A percentile compares a stretch with the other conserved stretches of the same genome.
These are phyloP conservation scores for Oncorhynchus nerka DNA, from an alignment of 2,113 vertebrate species.

Conservation along the genomic window DNA sequence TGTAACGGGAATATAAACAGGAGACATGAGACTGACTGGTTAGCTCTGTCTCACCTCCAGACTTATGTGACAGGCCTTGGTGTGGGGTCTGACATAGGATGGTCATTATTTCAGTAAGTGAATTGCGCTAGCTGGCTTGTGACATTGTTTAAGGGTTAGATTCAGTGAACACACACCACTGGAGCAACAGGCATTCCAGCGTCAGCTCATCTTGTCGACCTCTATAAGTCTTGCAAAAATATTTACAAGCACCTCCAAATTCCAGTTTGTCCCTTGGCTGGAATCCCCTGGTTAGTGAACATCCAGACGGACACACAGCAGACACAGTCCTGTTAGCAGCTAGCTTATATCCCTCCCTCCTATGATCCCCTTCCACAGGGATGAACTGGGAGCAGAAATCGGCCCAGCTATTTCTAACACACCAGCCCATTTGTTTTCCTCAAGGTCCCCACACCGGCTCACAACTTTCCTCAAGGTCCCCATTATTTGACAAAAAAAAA, in stretches of 20 bases:
- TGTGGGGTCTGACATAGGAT: conserved; percentile 48
- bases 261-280: background rate
- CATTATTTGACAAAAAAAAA: no score
- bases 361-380: conserved; percentile 19
- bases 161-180: background rate
- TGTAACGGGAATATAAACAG: conserved; percentile 59
- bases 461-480: no score
- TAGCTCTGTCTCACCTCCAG: conserved; percentile 25
- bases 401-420: no score
- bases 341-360: background rate
- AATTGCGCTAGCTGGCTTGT: background rate
- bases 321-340: background rate
- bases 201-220: background rate
- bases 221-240: background rate
- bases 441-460: no score
- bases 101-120: conserved; percentile 42
- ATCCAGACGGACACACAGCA: no score
- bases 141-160: background rate
- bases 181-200: background rate
- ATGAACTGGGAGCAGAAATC: no score
- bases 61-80: conserved; percentile 52
- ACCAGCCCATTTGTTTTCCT: no score
- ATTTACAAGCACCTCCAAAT: background rate
- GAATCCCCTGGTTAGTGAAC: background rate
- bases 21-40: conserved; percentile 42